Percentiles rank a stretch among this genome's conserved stretches.
Evolutionary conservation across 2,113 vertebrate species (phyloP).

Genomic region (Eulacestoma nigropectus): DNA sequence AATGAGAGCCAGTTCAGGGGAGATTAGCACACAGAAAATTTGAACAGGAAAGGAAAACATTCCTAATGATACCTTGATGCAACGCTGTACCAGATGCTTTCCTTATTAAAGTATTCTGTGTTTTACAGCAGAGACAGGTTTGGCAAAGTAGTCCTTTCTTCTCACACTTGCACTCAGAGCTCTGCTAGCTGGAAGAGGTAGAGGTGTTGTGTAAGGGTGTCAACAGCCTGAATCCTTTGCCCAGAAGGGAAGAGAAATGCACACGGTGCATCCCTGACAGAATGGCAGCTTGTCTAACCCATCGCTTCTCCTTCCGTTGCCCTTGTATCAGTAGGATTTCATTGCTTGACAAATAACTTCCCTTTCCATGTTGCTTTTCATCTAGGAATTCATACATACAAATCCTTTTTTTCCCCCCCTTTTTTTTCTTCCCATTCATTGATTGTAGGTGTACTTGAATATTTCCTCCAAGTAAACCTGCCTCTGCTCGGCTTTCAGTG

Average conservation of each 20-base stretch:
- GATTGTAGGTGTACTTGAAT: neutral
- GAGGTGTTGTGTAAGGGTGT: neutral
- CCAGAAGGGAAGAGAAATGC: neutral
- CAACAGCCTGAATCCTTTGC: neutral
- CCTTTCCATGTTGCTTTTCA: neutral
- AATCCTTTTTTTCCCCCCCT: fast-evolving
- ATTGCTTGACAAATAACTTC: slow-evolving; percentile 29
- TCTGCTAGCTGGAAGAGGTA: neutral
- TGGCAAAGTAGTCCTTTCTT: neutral
- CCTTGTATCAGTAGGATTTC: neutral
- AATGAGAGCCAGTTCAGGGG: neutral
- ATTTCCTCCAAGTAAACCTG: neutral
- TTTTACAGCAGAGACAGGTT: neutral
- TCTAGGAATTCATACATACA: neutral
- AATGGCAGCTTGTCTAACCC: slow-evolving; percentile 26
- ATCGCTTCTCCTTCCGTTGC: neutral
- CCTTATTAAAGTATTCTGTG: neutral
- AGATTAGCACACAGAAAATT: neutral
- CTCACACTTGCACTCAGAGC: neutral
- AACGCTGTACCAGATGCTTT: neutral
- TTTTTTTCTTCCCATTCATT: neutral
- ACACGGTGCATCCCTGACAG: neutral
- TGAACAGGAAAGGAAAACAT: neutral
- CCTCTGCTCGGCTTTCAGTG: neutral
- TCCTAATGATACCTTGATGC: neutral